These are phyloP conservation scores for Anseranas semipalmata DNA, from an alignment of 2,113 vertebrate species.

Conservation along the genomic window DNA sequence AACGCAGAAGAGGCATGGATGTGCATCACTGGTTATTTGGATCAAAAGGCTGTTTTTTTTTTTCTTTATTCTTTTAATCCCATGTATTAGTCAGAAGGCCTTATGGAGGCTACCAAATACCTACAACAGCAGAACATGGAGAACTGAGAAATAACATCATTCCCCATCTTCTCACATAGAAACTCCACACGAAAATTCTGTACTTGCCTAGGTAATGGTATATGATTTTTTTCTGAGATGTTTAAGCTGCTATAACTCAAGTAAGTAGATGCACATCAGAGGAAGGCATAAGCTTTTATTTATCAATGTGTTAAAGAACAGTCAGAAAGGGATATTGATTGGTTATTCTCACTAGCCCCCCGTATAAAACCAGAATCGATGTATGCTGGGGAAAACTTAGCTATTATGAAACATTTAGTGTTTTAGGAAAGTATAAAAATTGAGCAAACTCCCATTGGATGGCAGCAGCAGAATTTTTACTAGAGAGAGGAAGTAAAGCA, in stretches of 20 bases:
- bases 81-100: background rate
- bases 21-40: background rate
- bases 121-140: background rate
- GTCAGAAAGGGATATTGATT: constrained; percentile 29
- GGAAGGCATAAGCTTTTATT: constrained; percentile 4
- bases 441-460: background rate
- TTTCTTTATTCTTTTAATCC: background rate
- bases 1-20: background rate
- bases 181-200: background rate
- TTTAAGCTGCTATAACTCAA: too few species aligned
- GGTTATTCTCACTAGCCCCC: background rate
- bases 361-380: background rate
- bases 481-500: background rate
- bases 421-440: background rate
- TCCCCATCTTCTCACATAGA: background rate
- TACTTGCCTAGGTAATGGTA: background rate
- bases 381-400: background rate
- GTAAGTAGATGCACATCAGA: background rate
- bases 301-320: constrained; percentile 1
- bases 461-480: background rate
- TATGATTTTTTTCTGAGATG: background rate
- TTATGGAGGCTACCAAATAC: background rate
- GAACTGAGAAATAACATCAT: background rate
- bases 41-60: background rate
- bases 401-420: background rate